Conservation (phyloP, 2,888 invertebrate genomes). For the Encarsia formosa region DNA sequence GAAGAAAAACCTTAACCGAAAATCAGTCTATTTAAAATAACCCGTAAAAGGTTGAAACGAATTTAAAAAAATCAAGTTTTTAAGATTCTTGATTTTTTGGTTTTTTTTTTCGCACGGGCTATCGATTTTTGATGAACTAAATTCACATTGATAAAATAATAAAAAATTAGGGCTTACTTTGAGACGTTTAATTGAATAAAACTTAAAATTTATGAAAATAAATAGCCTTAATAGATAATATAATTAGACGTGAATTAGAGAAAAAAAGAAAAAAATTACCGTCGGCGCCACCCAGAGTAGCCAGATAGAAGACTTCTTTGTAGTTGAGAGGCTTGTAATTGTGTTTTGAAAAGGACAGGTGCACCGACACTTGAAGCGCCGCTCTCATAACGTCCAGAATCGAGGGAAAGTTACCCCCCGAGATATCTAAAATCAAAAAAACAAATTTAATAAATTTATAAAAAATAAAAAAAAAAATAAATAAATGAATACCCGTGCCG, state of each 20-base stretch:
- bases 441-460: background rate
- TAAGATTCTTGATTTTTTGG: no score
- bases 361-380: slow-evolving; percentile 70
- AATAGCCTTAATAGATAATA: no score
- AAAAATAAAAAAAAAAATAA: background rate
- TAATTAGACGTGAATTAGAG: background rate
- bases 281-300: slow-evolving; percentile 81
- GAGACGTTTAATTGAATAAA: no score
- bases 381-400: slow-evolving; percentile 73
- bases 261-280: slow-evolving; percentile 51
- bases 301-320: slow-evolving; percentile 75
- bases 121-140: no score
- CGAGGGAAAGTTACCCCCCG: slow-evolving; percentile 75
- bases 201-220: no score
- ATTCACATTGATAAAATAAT: no score
- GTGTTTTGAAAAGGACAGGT: slow-evolving; percentile 57
- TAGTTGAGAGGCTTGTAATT: slow-evolving; percentile 60
- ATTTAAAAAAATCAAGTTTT: no score
- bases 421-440: slow-evolving; percentile 61
- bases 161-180: no score
- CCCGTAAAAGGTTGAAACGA: no score
- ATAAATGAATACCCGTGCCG: slow-evolving; percentile 70
- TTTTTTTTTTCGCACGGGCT: no score
- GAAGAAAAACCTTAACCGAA: no score
- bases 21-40: no score